Conservation (phyloP, 1,140 invertebrate genomes). For the Aethina tumida region DNA sequence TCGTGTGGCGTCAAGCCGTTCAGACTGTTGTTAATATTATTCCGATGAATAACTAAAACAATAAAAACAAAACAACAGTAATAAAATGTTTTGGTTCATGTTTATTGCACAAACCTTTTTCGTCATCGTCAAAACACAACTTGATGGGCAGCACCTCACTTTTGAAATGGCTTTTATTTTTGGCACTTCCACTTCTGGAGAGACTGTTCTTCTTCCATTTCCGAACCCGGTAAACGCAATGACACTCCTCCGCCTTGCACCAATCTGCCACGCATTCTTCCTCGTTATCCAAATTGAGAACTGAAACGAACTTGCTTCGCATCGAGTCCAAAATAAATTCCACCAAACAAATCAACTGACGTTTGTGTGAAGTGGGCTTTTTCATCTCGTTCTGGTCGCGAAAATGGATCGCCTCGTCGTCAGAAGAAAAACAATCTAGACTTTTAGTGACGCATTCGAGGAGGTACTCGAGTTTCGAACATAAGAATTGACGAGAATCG, state of each 20-base stretch:
- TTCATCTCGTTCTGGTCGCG: conserved; percentile 13
- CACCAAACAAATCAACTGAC: conserved; percentile 28
- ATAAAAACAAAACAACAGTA: too few relatives aligned
- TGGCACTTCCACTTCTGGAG: conserved; percentile 18
- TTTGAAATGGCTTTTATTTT: conserved; percentile 16
- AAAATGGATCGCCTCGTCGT: conserved; percentile 29
- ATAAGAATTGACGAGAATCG: conserved; percentile 4
- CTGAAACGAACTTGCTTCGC: conserved; percentile 11
- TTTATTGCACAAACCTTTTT: conserved; percentile 12
- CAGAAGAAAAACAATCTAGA: conserved; percentile 37
- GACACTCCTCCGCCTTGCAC: conserved; percentile 35
- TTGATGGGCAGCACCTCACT: conserved; percentile 14
- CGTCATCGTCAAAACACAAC: conserved; percentile 21
- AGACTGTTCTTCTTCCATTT: conserved; percentile 24
- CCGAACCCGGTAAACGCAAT: conserved; percentile 35
- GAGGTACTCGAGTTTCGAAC: conserved; percentile 13
- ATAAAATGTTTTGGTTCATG: too few relatives aligned
- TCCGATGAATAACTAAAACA: too few relatives aligned
- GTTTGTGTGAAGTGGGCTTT: conserved; percentile 25
- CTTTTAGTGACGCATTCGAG: conserved; percentile 28
- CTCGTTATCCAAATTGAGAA: conserved; percentile 36
- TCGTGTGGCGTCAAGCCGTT: too few relatives aligned
- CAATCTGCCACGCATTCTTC: conserved; percentile 44
- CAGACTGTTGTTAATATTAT: too few relatives aligned
- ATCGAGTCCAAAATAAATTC: conserved; percentile 20